Base-by-base conservation (phyloP, 2,888 invertebrate genomes). In the Noctua fimbriata region DNA sequence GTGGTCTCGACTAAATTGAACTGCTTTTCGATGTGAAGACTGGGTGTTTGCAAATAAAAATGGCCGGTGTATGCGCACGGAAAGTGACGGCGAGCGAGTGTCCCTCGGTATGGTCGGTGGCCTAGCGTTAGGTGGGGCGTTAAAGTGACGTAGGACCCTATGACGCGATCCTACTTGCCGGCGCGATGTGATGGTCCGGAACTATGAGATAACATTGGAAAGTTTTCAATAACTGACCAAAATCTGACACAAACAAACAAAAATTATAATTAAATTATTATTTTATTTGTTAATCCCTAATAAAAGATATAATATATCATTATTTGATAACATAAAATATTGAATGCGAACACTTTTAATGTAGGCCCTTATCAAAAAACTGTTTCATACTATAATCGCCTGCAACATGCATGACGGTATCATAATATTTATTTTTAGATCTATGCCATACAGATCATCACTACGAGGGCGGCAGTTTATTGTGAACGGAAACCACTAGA, bases 291-390 rank as follows among this genome's bases (percentile, higher is more conserved):
- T 41, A 47, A 72, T 72, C 36, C 36, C 1, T 41, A 41, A n/a
- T 3, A 9, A 58, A 47, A 58, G 66, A 82, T 82, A 58, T 63
- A n/a, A 32, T n/a, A 32, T 14, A 18, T 18, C 16, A 52, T 73
- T 47, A 73, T 74, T 58, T 82, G 74, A 79, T 82, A 66, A 74
- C 12, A 41, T 21, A 21, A n/a, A 58, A 24, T 73, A 47, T 44
- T 47, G 5, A 55, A n/a, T 63, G 24, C 6, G 36, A 24, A 41
- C 12, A 24, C 2, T 63, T 60, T 60, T 41, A n/a, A 47, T 69
- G 44, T 18, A 47, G 47, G 12, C 1, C 18, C 28, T 79, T 78
- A 78, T 79, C 24, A 80, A 60, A 67, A 60, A 49, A 49, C 24
- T 41, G 14, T 78, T 21, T 21, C 32, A 24, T 28, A 18, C 58